These are phyloP conservation scores for Hippoglossus stenolepis DNA, from an alignment of 2,113 vertebrate genomes.

Conservation along the genomic window DNA sequence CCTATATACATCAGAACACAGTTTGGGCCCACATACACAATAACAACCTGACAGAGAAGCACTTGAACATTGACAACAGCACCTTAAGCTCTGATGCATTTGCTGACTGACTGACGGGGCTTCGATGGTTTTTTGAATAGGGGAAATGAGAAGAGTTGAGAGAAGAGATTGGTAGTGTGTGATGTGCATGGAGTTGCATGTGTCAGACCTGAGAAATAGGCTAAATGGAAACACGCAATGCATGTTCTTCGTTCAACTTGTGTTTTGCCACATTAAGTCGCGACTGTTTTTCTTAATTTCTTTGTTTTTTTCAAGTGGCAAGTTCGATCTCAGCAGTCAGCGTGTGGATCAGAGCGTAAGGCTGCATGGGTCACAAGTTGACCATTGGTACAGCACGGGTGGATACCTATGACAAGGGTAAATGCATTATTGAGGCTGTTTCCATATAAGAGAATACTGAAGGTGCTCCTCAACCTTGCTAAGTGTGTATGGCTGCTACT, in stretches of 20 bases:
- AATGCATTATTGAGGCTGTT: conserved; percentile 72
- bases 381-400: conserved; percentile 76
- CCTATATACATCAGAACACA: conserved; percentile 80
- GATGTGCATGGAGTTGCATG: conserved; percentile 55
- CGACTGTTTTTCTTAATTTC: not conserved
- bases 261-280: conserved; percentile 3
- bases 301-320: conserved; percentile 3
- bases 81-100: conserved; percentile 70
- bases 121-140: conserved; percentile 10
- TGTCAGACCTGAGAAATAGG: conserved; percentile 74
- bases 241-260: conserved; percentile 12
- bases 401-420: conserved; percentile 71
- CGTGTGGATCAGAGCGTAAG: conserved; percentile 67
- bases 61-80: conserved; percentile 76
- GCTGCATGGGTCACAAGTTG: conserved; percentile 63
- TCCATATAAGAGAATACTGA: conserved; percentile 69
- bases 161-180: conserved; percentile 26
- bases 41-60: conserved; percentile 81
- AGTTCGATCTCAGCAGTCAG: conserved; percentile 50
- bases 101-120: conserved; percentile 52
- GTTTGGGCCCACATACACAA: conserved; percentile 81
- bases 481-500: conserved; percentile 76
- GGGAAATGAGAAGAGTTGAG: conserved; percentile 9
- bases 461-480: conserved; percentile 76
- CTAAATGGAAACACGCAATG: conserved; percentile 64